Conservation (phyloP, 2,797 vertebrate genomes). For the Huso huso region DNA sequence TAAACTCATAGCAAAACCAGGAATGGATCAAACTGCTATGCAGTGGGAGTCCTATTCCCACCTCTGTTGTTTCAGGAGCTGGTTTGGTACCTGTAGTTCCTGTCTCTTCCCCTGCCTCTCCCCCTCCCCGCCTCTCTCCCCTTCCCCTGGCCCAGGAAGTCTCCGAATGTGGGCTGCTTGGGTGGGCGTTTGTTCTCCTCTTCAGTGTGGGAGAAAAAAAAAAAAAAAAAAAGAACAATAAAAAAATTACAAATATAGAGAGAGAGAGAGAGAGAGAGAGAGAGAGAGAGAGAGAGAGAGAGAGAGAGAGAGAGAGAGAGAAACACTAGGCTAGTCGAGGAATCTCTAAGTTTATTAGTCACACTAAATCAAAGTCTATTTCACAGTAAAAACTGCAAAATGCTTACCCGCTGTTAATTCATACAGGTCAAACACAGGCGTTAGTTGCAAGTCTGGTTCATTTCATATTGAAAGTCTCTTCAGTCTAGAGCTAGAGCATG, state of each 20-base stretch:
- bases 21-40: too few species aligned
- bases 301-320: conserved; percentile 17
- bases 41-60: too few species aligned
- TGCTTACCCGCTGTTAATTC: too few species aligned
- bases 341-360: too few species aligned
- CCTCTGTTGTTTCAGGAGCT: background rate
- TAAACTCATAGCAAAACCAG: too few species aligned
- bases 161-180: conserved; percentile 66
- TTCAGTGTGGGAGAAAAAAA: background rate
- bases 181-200: conserved; percentile 63
- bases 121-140: conserved; percentile 41
- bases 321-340: background rate
- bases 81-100: conserved; percentile 70
- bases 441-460: too few species aligned
- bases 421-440: too few species aligned
- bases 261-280: conserved; percentile 15
- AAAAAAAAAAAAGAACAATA: background rate
- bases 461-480: too few species aligned
- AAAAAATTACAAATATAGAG: conserved; percentile 10
- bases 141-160: conserved; percentile 67
- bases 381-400: too few species aligned
- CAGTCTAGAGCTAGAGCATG: too few species aligned
- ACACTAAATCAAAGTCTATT: too few species aligned
- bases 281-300: conserved; percentile 12
- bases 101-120: conserved; percentile 49